Evolutionary conservation across 2,113 vertebrate genomes (phyloP).

Genomic region (Pseudopodoces humilis): DNA sequence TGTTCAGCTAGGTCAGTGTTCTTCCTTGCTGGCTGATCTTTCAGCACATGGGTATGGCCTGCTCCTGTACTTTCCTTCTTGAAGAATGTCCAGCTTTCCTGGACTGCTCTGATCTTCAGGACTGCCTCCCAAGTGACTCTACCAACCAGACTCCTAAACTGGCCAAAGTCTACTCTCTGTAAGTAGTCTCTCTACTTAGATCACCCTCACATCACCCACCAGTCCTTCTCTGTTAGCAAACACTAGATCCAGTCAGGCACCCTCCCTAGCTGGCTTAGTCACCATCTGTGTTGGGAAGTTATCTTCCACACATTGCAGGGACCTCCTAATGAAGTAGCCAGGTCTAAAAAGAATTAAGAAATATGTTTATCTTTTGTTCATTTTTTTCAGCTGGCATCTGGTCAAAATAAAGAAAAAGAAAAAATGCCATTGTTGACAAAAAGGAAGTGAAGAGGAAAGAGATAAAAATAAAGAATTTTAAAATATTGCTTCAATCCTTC

Average conservation of each 20-base stretch:
- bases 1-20: background rate
- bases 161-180: background rate
- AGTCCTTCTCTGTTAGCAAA: background rate
- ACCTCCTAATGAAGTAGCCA: background rate
- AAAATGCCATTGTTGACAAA: background rate
- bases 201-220: background rate
- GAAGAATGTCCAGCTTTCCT: background rate
- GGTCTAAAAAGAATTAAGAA: background rate
- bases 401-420: background rate
- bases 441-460: background rate
- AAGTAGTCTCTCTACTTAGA: background rate
- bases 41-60: background rate
- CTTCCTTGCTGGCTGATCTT: background rate
- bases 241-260: rapidly evolving
- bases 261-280: background rate
- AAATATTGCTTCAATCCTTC: background rate
- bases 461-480: background rate
- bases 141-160: background rate
- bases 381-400: background rate
- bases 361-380: background rate
- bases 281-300: background rate
- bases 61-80: background rate
- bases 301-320: background rate
- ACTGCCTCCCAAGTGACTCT: background rate
- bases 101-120: background rate